A percentile compares a stretch with the other conserved stretches of the same genome.
phyloP scores from a whole-genome alignment of 2,888 invertebrate genomes.

The Dicyrtomina minuta region DNA sequence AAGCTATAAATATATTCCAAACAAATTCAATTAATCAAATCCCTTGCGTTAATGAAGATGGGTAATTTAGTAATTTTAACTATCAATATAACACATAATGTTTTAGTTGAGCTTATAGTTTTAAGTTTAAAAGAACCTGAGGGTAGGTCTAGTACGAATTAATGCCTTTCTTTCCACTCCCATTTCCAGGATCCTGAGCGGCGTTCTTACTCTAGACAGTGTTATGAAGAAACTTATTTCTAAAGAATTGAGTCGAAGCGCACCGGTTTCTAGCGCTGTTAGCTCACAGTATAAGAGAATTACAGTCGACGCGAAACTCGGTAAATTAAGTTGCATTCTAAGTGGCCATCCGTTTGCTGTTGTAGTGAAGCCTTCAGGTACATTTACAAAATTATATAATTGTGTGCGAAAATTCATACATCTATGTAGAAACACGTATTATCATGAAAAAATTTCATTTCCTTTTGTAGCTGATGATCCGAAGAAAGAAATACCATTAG shows the following conservation, averaged over 20 bases:
- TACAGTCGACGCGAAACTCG: conserved; percentile 66
- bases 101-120: too few relatives aligned
- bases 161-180: background rate
- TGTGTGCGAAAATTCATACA: too few relatives aligned
- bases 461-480: conserved; percentile 15
- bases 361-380: conserved; percentile 60
- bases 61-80: conserved; percentile 59
- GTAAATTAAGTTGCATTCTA: conserved; percentile 73
- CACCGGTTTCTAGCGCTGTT: conserved; percentile 67
- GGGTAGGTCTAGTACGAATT: too few relatives aligned
- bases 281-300: conserved; percentile 74
- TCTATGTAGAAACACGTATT: too few relatives aligned
- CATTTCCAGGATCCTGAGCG: conserved; percentile 62
- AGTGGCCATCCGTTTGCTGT: conserved; percentile 77
- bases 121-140: too few relatives aligned
- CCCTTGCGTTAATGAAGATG: conserved; percentile 64
- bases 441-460: too few relatives aligned
- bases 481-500: conserved; percentile 10
- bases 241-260: conserved; percentile 63
- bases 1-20: conserved; percentile 70
- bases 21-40: conserved; percentile 64
- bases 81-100: too few relatives aligned
- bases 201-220: conserved; percentile 71
- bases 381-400: too few relatives aligned
- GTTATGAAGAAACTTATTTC: conserved; percentile 69